Percentiles rank a stretch among this genome's conserved stretches.
These are phyloP conservation scores for Pseudocheirus occidentalis DNA, from an alignment of 2,797 vertebrate species.

Conservation along the genomic window DNA sequence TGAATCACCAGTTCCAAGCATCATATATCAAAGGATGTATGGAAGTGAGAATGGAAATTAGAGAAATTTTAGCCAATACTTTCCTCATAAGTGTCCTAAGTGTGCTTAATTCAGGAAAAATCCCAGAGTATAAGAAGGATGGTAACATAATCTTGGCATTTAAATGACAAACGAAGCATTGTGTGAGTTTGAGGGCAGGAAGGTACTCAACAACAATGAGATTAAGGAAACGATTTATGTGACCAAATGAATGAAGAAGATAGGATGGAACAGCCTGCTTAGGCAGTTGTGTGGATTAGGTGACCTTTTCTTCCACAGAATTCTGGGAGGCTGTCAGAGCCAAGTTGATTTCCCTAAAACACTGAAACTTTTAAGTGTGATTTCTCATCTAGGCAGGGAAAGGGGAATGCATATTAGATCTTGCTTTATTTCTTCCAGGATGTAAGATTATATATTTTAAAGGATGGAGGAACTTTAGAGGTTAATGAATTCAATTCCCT, in stretches of 20 bases:
- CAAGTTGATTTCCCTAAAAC: background rate
- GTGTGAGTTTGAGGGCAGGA: constrained; percentile 24
- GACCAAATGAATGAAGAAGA: constrained; percentile 29
- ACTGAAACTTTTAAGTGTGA: background rate
- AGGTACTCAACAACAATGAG: background rate
- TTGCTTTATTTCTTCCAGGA: background rate
- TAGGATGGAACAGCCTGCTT: background rate
- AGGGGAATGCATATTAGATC: background rate
- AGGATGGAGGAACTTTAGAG: background rate
- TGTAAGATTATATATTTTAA: background rate
- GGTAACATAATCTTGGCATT: constrained; percentile 39
- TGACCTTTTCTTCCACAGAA: constrained; percentile 39
- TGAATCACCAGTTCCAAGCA: constrained; percentile 52
- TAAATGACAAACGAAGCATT: constrained; percentile 48
- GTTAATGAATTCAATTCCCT: background rate
- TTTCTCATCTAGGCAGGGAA: background rate
- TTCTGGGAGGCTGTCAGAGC: constrained; percentile 28
- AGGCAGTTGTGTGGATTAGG: background rate
- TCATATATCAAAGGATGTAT: constrained; percentile 40
- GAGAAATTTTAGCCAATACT: constrained; percentile 48
- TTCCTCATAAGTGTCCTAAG: constrained; percentile 35
- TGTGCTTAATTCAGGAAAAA: constrained; percentile 46
- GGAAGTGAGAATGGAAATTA: constrained; percentile 24
- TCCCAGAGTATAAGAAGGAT: background rate
- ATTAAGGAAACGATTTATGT: constrained; percentile 46